phyloP scores from a whole-genome alignment of 2,888 invertebrate genomes.

The Linnaemya vulpina region DNA sequence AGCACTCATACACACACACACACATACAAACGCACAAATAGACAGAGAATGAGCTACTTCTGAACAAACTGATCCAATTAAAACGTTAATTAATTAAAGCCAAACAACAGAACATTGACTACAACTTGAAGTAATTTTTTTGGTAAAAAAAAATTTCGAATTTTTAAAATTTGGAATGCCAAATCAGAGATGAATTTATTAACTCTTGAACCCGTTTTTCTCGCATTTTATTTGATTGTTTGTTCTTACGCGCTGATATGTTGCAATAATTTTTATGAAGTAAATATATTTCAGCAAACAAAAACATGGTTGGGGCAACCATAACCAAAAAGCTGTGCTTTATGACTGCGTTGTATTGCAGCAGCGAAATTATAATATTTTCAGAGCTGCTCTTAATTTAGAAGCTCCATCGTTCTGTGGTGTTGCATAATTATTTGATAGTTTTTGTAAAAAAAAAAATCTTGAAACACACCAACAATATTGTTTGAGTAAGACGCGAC shows the following conservation, averaged over 20 bases:
- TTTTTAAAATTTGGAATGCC: neutral
- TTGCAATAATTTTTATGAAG: neutral
- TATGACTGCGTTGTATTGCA: too few relatives aligned
- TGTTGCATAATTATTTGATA: too few relatives aligned
- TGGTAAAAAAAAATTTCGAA: neutral
- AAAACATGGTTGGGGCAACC: too few relatives aligned
- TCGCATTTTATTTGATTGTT: neutral
- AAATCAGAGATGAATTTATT: neutral
- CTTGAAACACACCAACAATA: too few relatives aligned
- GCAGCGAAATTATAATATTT: too few relatives aligned
- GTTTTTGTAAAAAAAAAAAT: too few relatives aligned
- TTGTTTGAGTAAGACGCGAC: too few relatives aligned
- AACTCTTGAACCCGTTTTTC: neutral
- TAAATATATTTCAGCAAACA: neutral
- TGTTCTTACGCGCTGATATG: neutral
- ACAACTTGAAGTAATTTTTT: slow-evolving; percentile 2
- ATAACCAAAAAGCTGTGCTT: too few relatives aligned
- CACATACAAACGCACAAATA: slow-evolving; percentile 1
- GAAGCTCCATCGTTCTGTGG: too few relatives aligned
- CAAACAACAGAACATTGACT: slow-evolving; percentile 34
- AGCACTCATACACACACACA: neutral
- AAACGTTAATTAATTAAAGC: slow-evolving; percentile 70
- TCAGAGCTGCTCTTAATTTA: too few relatives aligned
- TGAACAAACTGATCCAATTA: slow-evolving; percentile 61
- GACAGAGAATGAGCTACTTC: neutral